Evolutionary conservation across 2,113 vertebrate species (phyloP), one percentile per base, ranked within the genome.

Genomic region (Ovis canadensis): DNA sequence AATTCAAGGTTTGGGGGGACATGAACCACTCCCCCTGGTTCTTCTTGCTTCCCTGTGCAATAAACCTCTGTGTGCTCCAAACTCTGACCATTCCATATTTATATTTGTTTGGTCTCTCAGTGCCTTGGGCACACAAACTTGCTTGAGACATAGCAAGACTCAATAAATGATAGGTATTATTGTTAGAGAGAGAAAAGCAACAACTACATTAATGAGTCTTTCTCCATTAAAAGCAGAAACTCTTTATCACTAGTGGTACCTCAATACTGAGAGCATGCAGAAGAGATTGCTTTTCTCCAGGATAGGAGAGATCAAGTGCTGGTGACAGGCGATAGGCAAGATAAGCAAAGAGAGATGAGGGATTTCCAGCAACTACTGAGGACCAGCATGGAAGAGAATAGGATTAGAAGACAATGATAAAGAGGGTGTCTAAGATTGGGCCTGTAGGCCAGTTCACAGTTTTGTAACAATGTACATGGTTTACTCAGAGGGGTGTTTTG

Each of bases 391-490:
- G 27, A 62, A 90, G 36, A 93, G 40, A 86, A 60, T 8, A 82
- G 74, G 12, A 88, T 43, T 23, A 21, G 48, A 96, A 60, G 15
- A 92, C 33, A 67, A 90, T 81, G 29, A 83, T 45, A 78, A 90
- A 96, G 29, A 36, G 2, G 15, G 33, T 17, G 60, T 50, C 88
- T 60, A 52, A 14, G 25, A 45, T 2, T 60, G 7, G 43, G n/a
- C 92, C 15, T 62, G 27, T 60, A 48, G 67, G 12, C 11, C 50
- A 96, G 31, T 60, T 95, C 83, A 80, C 2, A 0, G 54, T 62
- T 87, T 98, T 88, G 40, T 88, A 97, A 95, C 33, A 96, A 74
- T 59, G 90, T 92, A 52, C 40, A 45, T 90, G 64, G 50, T 90
- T 97, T 97, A 77, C 48, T 81, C 62, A 84, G 84, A 90, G 50